phyloP scores from a whole-genome alignment of 2,797 vertebrate genomes.

The Cyprinodon diabolis region DNA sequence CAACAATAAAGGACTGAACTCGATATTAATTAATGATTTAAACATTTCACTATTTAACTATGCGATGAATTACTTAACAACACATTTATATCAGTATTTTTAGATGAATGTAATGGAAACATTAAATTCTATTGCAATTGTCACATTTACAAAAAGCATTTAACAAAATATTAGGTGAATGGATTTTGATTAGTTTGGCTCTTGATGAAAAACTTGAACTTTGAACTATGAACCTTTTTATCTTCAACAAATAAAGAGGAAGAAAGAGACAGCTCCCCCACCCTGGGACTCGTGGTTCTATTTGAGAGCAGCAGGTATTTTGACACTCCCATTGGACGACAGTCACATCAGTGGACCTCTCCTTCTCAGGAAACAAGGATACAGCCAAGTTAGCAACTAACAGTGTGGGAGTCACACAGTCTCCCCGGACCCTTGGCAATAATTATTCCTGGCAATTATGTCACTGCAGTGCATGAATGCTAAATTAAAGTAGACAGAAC shows the following conservation, averaged over 20 bases:
- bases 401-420: constrained; percentile 33
- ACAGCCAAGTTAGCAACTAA: constrained; percentile 24
- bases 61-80: not conserved
- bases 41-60: not conserved
- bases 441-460: constrained; percentile 50
- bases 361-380: constrained; percentile 47
- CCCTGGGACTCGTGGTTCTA: constrained; percentile 29
- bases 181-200: not conserved
- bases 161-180: not conserved
- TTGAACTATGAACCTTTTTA: constrained; percentile 2
- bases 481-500: constrained; percentile 31
- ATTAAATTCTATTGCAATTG: not conserved
- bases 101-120: not conserved
- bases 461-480: constrained; percentile 39
- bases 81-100: not conserved
- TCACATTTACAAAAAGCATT: not conserved
- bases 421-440: constrained; percentile 56
- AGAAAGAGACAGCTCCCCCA: constrained; percentile 12
- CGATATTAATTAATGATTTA: not conserved
- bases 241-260: constrained; percentile 28
- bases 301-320: constrained; percentile 1
- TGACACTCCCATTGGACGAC: constrained; percentile 35
- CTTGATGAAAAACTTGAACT: not conserved
- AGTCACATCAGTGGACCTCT: constrained; percentile 18
- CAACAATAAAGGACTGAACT: not conserved